A percentile compares a stretch with the other conserved stretches of the same genome.
These are phyloP conservation scores for Ptiloglossa arizonensis DNA, from an alignment of 1,140 invertebrate genomes.

Conservation along the genomic window DNA sequence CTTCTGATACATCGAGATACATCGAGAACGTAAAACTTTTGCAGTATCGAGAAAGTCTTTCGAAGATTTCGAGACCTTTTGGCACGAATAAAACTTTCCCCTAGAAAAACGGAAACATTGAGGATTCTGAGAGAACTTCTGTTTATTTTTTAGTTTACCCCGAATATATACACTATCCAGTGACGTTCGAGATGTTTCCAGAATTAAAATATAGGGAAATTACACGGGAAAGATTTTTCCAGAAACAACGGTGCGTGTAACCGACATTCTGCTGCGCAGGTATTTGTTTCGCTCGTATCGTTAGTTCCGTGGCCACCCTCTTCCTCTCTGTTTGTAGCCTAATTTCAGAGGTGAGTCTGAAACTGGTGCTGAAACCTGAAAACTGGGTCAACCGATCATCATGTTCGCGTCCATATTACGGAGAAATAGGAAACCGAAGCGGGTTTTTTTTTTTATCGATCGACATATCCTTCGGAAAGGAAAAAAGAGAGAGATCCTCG, in stretches of 20 bases:
- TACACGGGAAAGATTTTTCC: neutral
- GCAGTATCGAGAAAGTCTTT: neutral
- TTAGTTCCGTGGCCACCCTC: neutral
- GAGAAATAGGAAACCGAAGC: conserved; percentile 40
- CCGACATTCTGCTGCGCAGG: neutral
- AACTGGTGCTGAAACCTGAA: neutral
- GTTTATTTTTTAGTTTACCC: neutral
- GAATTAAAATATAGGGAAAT: no score
- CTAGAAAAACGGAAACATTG: neutral
- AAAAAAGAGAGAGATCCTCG: conserved; percentile 14
- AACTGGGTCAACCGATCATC: conserved; percentile 43
- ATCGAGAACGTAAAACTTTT: neutral
- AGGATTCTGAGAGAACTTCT: neutral
- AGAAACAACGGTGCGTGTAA: neutral
- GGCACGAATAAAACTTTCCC: neutral
- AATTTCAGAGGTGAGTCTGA: conserved; percentile 20
- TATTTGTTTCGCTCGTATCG: neutral
- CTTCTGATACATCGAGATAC: no score
- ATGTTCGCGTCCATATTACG: conserved; percentile 28
- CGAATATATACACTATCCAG: no score
- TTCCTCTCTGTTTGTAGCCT: conserved; percentile 10
- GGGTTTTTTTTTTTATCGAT: conserved; percentile 45
- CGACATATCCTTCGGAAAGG: conserved; percentile 13
- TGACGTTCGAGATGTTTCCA: no score
- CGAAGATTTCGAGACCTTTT: neutral